Percentiles rank a stretch among this genome's conserved stretches.
Evolutionary conservation across 2,888 invertebrate species (phyloP).

Genomic region (Sipha maydis): DNA sequence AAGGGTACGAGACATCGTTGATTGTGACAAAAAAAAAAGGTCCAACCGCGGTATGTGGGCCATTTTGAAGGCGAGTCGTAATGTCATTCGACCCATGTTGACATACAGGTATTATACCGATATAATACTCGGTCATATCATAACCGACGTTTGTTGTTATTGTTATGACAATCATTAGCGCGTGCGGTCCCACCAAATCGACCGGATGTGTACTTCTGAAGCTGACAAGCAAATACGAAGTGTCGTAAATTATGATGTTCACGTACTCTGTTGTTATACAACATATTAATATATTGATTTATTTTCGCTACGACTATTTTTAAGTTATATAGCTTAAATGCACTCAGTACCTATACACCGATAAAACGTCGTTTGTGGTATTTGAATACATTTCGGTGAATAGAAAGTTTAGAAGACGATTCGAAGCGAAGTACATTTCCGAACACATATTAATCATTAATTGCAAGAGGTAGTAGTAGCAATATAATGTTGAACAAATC

Average conservation of each 20-base stretch:
- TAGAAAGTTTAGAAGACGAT: too few species aligned
- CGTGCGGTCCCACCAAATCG: background rate
- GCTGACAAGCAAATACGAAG: background rate
- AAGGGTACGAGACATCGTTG: too few species aligned
- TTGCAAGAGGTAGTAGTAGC: too few species aligned
- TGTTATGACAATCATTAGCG: conserved; percentile 24
- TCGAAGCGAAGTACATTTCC: too few species aligned
- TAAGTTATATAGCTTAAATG: too few species aligned
- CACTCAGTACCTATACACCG: too few species aligned
- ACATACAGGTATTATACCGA: background rate
- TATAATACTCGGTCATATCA: background rate
- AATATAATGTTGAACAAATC: too few species aligned
- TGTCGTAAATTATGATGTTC: too few species aligned
- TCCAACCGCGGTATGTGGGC: conserved; percentile 17
- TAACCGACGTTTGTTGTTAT: background rate
- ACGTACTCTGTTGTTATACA: background rate
- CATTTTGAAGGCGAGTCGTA: background rate
- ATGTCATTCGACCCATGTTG: background rate
- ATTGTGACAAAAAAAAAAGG: background rate
- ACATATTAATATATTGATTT: background rate
- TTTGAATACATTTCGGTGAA: too few species aligned
- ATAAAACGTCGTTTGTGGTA: too few species aligned
- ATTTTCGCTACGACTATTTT: background rate
- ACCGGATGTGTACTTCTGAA: conserved; percentile 7
- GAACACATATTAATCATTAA: too few species aligned